Evolutionary conservation across 2,797 vertebrate species (phyloP).

Genomic region (Lutjanus argentimaculatus): DNA sequence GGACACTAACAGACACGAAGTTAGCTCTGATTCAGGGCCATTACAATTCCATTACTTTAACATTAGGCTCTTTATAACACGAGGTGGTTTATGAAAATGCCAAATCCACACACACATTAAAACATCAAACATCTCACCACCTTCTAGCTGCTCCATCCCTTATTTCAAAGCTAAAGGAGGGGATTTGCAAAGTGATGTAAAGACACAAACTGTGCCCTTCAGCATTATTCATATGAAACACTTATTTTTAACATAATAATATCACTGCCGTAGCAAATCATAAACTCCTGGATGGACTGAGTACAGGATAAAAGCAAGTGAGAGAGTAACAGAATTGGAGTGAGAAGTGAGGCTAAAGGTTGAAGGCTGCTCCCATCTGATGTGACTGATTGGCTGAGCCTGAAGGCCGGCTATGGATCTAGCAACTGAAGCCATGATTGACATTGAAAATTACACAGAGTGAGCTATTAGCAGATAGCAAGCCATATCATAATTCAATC

Average conservation of each 20-base stretch:
- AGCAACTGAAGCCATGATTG: slow-evolving; percentile 77
- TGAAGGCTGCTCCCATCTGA: slow-evolving; percentile 62
- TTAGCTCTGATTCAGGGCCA: slow-evolving; percentile 60
- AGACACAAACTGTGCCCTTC: neutral
- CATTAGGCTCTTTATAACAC: slow-evolving; percentile 51
- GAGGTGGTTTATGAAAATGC: slow-evolving; percentile 42
- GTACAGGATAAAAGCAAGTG: slow-evolving; percentile 18
- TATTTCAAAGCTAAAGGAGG: slow-evolving; percentile 11
- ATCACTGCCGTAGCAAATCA: slow-evolving; percentile 4
- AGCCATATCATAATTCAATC: slow-evolving; percentile 86
- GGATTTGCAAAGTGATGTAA: slow-evolving; percentile 8
- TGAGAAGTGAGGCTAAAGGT: slow-evolving; percentile 59
- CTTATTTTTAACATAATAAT: slow-evolving; percentile 10
- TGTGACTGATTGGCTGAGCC: slow-evolving; percentile 66
- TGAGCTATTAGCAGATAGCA: slow-evolving; percentile 84
- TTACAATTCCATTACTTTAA: slow-evolving; percentile 64
- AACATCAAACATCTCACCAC: slow-evolving; percentile 21
- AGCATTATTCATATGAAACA: neutral
- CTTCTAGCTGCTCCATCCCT: neutral
- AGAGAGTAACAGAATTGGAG: slow-evolving; percentile 33
- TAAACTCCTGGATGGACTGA: slow-evolving; percentile 12
- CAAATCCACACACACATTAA: slow-evolving; percentile 46
- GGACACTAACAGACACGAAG: slow-evolving; percentile 71
- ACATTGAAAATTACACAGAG: slow-evolving; percentile 81
- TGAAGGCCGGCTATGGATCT: slow-evolving; percentile 78